Percentiles rank a stretch among this genome's conserved stretches.
phyloP scores from a whole-genome alignment of 2,888 invertebrate species.

The Cenopis cana region DNA sequence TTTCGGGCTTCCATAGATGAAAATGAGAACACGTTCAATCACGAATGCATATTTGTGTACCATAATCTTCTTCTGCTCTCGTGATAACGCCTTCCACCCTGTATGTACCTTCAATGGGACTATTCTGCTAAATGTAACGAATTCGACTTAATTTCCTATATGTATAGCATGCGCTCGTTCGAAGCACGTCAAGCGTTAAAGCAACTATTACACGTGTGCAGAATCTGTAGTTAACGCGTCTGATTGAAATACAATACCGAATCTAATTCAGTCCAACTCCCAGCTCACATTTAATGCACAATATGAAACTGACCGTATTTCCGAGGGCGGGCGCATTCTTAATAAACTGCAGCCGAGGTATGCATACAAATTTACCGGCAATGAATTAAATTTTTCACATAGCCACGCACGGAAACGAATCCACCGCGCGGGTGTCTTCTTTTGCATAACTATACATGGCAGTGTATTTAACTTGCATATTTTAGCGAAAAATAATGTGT shows the following conservation, averaged over 20 bases:
- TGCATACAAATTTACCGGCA: conserved; percentile 74
- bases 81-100: background rate
- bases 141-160: background rate
- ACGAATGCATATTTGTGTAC: background rate
- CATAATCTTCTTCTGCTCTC: background rate
- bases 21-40: background rate
- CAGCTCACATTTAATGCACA: conserved; percentile 52
- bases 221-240: too few species aligned
- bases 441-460: conserved; percentile 43
- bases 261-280: background rate
- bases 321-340: conserved; percentile 68
- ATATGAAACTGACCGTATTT: conserved; percentile 67
- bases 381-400: conserved; percentile 78
- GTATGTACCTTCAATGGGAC: background rate
- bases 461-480: conserved; percentile 7
- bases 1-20: background rate
- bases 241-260: background rate
- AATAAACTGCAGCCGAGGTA: conserved; percentile 73
- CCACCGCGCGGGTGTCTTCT: conserved; percentile 39
- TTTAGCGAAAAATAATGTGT: background rate
- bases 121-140: background rate
- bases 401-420: conserved; percentile 60
- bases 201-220: too few species aligned
- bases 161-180: background rate
- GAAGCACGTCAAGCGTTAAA: too few species aligned